A percentile compares a stretch with the other conserved stretches of the same genome.
These are phyloP conservation scores for Chelonoidis abingdonii DNA, from an alignment of 2,113 vertebrate species.

Conservation along the genomic window DNA sequence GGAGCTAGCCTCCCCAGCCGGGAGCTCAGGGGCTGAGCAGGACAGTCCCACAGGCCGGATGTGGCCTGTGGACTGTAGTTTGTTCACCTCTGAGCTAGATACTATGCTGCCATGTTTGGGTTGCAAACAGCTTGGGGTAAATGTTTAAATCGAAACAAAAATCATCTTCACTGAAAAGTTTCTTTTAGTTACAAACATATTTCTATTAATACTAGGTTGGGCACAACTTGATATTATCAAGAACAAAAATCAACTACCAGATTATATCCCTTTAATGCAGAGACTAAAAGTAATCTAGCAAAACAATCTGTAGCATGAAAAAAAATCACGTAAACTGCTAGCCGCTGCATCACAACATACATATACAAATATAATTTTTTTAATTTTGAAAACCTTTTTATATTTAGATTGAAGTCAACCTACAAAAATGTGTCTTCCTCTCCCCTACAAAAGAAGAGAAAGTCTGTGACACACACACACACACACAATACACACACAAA, in stretches of 20 bases:
- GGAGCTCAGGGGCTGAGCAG: too few relatives aligned
- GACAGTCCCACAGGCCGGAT: too few relatives aligned
- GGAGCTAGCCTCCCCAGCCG: too few relatives aligned
- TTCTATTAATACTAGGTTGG: background rate
- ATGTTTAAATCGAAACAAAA: background rate
- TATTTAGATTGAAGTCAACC: background rate
- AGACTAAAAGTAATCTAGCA: constrained; percentile 29
- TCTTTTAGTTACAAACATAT: background rate
- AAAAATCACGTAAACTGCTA: background rate
- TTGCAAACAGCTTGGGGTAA: constrained; percentile 3
- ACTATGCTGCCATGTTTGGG: constrained; percentile 16
- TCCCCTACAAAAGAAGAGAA: constrained; percentile 16
- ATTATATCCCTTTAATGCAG: constrained; percentile 14
- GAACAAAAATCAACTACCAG: constrained; percentile 25
- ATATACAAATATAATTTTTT: background rate
- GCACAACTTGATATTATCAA: background rate
- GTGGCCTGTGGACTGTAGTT: too few relatives aligned
- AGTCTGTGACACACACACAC: constrained; percentile 27
- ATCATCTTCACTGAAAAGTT: background rate
- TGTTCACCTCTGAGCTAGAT: background rate
- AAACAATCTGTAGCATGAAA: constrained; percentile 54
- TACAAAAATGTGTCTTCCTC: constrained; percentile 26
- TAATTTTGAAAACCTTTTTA: background rate
- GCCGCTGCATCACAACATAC: background rate
- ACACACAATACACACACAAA: background rate